Evolutionary conservation across 2,113 vertebrate genomes (phyloP).

Genomic region (Rhabdornis inornatus): DNA sequence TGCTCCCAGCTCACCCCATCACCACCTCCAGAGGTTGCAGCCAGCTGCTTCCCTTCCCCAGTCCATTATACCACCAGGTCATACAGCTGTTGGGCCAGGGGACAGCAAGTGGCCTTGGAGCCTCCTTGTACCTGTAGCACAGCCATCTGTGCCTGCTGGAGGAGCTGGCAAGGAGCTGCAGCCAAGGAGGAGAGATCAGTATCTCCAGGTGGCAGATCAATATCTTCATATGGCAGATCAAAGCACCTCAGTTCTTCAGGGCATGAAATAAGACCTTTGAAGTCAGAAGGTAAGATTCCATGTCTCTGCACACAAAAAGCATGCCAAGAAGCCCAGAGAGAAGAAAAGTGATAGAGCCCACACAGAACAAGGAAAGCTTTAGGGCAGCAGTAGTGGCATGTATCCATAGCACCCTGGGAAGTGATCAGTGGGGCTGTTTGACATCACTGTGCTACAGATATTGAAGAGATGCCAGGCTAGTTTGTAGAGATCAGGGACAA

Average conservation of each 20-base stretch:
- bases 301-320: background rate
- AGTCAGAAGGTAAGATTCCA: background rate
- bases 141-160: background rate
- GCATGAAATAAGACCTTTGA: background rate
- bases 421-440: rapidly evolving
- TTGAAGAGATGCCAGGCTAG: background rate
- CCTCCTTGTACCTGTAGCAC: rapidly evolving
- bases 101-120: background rate
- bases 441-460: background rate
- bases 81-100: background rate
- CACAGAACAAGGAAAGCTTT: background rate
- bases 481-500: background rate
- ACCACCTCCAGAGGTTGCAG: background rate
- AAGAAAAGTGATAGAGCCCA: background rate
- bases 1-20: background rate
- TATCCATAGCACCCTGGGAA: background rate
- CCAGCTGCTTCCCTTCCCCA: background rate
- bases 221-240: background rate
- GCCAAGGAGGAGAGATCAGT: background rate
- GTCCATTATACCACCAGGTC: background rate
- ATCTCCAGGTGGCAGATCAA: background rate
- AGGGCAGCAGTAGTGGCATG: background rate
- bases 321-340: background rate
- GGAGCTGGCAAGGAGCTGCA: background rate
- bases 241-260: background rate